Evolutionary conservation across 1,140 invertebrate genomes (phyloP).

Genomic region (Stratiolaelaps scimitus): DNA sequence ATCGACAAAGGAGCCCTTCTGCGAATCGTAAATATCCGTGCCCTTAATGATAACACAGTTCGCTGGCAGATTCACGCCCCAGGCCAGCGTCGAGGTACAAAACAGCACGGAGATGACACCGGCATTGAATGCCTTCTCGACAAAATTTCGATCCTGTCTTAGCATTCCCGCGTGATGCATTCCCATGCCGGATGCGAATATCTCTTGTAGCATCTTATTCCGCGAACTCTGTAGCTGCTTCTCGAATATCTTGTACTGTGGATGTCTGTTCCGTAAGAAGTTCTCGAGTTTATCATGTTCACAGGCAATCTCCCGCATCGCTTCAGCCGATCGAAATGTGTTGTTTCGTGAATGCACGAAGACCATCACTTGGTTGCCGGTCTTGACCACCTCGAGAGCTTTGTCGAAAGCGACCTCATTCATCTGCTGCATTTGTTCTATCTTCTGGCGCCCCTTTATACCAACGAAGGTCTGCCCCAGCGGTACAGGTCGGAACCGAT

Average conservation of each 20-base stretch:
- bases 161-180: constrained; percentile 95
- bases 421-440: constrained; percentile 70
- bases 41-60: constrained; percentile 57
- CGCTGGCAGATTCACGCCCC: constrained; percentile 97
- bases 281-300: constrained; percentile 54
- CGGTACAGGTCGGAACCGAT: constrained; percentile 87
- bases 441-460: constrained; percentile 61
- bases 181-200: constrained; percentile 76
- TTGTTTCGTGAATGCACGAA: constrained; percentile 97
- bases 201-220: constrained; percentile 60
- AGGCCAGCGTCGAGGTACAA: constrained; percentile 94
- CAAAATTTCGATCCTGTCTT: constrained; percentile 63
- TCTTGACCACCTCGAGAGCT: constrained; percentile 66
- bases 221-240: constrained; percentile 50
- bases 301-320: constrained; percentile 58
- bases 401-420: constrained; percentile 89
- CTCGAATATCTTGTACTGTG: constrained; percentile 38
- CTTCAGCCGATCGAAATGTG: constrained; percentile 70
- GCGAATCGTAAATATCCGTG: constrained; percentile 94
- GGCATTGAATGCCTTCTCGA: constrained; percentile 75
- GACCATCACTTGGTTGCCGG: constrained; percentile 94
- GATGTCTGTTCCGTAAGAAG: constrained; percentile 40
- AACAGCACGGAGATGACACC: constrained; percentile 84
- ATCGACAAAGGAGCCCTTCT: constrained; percentile 84
- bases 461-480: constrained; percentile 83